Evolutionary conservation across 2,888 invertebrate species (phyloP).

Genomic region (Meteorus cinctellus): DNA sequence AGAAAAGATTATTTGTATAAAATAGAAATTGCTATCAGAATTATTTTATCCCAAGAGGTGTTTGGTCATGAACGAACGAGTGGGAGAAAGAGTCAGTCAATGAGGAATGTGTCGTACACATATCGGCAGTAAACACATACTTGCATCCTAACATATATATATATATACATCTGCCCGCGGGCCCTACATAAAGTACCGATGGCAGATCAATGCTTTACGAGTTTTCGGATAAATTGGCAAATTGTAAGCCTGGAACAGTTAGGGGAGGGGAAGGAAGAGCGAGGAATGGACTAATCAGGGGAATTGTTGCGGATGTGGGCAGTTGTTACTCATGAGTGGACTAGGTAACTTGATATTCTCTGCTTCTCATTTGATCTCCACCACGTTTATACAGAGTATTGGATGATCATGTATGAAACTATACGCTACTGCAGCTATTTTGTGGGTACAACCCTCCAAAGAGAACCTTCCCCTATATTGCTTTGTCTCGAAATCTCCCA

Average conservation of each 20-base stretch:
- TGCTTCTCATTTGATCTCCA: conserved; percentile 46
- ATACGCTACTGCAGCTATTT: conserved; percentile 51
- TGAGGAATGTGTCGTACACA: conserved; percentile 57
- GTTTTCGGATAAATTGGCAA: conserved; percentile 70
- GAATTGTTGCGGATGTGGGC: conserved; percentile 69
- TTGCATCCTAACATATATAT: conserved; percentile 11
- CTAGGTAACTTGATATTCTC: conserved; percentile 67
- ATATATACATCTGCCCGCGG: conserved; percentile 49
- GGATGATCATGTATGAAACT: conserved; percentile 50
- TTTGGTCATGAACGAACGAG: conserved; percentile 40
- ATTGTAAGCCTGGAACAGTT: conserved; percentile 61
- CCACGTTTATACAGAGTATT: neutral
- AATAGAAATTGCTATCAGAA: conserved; percentile 15
- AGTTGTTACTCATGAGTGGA: conserved; percentile 60
- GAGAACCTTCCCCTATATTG: conserved; percentile 29
- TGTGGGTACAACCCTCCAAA: conserved; percentile 53
- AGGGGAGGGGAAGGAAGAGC: conserved; percentile 38
- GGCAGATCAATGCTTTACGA: conserved; percentile 65
- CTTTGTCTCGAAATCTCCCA: conserved; percentile 36
- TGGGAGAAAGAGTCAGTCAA: conserved; percentile 45
- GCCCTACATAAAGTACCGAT: conserved; percentile 47
- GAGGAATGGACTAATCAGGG: conserved; percentile 63
- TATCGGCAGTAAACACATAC: conserved; percentile 49
- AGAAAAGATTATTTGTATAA: conserved; percentile 5
- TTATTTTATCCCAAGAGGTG: conserved; percentile 21